phyloP scores from a whole-genome alignment of 2,797 vertebrate species.

The Denticeps clupeoides region DNA sequence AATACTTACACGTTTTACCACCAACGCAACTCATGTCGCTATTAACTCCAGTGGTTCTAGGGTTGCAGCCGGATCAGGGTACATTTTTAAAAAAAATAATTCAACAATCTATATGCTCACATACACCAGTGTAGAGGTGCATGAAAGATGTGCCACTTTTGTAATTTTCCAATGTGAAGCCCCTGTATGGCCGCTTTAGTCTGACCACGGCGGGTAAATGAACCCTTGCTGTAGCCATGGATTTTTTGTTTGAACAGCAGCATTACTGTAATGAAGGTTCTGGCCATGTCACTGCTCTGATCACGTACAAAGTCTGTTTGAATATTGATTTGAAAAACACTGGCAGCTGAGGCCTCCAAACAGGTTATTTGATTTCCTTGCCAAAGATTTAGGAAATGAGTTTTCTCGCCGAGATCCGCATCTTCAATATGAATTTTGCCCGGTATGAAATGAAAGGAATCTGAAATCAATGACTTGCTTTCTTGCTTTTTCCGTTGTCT shows the following conservation, averaged over 20 bases:
- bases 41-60: conserved; percentile 70
- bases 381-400: conserved; percentile 26
- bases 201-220: conserved; percentile 29
- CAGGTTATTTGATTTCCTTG: conserved; percentile 31
- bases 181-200: too few relatives aligned
- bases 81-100: background rate
- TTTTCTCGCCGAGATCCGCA: conserved; percentile 18
- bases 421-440: conserved; percentile 11
- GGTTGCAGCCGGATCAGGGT: conserved; percentile 89
- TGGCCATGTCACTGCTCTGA: conserved; percentile 35
- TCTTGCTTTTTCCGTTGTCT: conserved; percentile 7
- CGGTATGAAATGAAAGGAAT: background rate
- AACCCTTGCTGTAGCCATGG: conserved; percentile 30
- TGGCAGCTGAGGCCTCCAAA: conserved; percentile 20
- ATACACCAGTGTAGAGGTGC: too few relatives aligned
- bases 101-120: background rate
- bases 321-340: conserved; percentile 36
- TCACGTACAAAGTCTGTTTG: conserved; percentile 23
- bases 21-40: conserved; percentile 75
- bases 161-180: too few relatives aligned
- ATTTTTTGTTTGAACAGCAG: conserved; percentile 33
- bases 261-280: conserved; percentile 29
- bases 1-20: conserved; percentile 90
- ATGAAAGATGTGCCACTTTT: background rate
- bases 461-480: background rate